Evolutionary conservation across 1,140 invertebrate species (phyloP), one percentile per base, ranked within the genome.

Genomic region (Listronotus bonariensis): DNA sequence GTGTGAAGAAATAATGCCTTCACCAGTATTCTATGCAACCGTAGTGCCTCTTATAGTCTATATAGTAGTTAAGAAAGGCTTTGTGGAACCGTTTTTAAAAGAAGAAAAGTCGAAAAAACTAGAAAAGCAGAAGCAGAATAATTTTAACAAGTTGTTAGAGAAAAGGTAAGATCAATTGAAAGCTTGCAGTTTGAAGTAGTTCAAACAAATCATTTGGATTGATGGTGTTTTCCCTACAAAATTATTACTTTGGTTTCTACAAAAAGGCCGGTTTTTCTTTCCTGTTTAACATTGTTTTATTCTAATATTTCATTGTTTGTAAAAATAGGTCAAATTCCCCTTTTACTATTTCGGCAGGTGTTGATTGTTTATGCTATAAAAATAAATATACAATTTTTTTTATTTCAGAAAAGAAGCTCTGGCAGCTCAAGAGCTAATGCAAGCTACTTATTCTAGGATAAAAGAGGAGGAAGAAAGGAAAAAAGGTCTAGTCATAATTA

Each of bases 21-120:
- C 89, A 15, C 91, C 96, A 0, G 82, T 98, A 31, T 93, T 98
- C 77, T 98, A 98, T 76, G 96, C 94, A 1, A 96, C 95, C 0
- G 81, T 96, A 0, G 85, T 91, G 0, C 96, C 96, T 0, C 46
- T 96, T 3, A 80, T 96, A 40, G 85, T 87, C 0, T 96, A 89
- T 86, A 83, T 89, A 17, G 75, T 92, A 0, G 79, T 95, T 0
- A 96, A 96, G 77, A 93, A 91, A 70, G 82, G 95, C 8, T 69
- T 98, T 4, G 85, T 98, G 12, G 92, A 96, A 71, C 96, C 96
- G 0, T 91, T 95, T 67, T 80, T 91, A 0, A 85, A 86, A 48
- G 88, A 92, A 61, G 86, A 91, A 67, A 87, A 89, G 69, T 85
- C 89, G 58, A 85, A 86, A 60, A 92, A 92, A 49, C 85, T 88